These are phyloP conservation scores for Esox lucius DNA, from an alignment of 2,797 vertebrate genomes.

Conservation along the genomic window DNA sequence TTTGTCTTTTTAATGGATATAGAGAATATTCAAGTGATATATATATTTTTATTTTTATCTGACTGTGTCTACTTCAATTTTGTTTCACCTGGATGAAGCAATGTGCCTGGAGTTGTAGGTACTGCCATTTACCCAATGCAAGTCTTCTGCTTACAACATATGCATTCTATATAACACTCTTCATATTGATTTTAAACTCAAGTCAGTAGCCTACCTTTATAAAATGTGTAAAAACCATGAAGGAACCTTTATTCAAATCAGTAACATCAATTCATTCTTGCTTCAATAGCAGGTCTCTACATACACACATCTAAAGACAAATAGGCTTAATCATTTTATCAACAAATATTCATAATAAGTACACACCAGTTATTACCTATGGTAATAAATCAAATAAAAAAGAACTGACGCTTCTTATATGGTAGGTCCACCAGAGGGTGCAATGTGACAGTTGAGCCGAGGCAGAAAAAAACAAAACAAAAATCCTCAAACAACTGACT, in stretches of 20 bases:
- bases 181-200: background rate
- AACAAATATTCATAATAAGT: background rate
- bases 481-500: background rate
- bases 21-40: no score
- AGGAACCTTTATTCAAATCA: slow-evolving; percentile 36
- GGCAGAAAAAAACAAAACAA: background rate
- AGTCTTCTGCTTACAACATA: background rate
- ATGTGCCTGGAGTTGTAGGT: background rate
- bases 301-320: slow-evolving; percentile 30
- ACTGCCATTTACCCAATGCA: background rate
- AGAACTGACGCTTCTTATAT: slow-evolving; percentile 21
- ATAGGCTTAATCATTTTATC: background rate
- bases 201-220: background rate
- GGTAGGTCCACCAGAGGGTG: slow-evolving; percentile 29
- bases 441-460: background rate
- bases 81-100: background rate
- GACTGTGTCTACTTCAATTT: no score
- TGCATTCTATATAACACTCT: background rate
- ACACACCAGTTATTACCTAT: slow-evolving; percentile 20
- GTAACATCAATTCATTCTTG: slow-evolving; percentile 27
- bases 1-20: no score
- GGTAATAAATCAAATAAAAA: slow-evolving; percentile 22
- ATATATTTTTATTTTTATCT: no score
- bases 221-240: background rate
- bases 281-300: slow-evolving; percentile 33